A percentile compares a stretch with the other conserved stretches of the same genome.
Conservation (phyloP, 2,888 invertebrate genomes). For the Phasia obesa region DNA sequence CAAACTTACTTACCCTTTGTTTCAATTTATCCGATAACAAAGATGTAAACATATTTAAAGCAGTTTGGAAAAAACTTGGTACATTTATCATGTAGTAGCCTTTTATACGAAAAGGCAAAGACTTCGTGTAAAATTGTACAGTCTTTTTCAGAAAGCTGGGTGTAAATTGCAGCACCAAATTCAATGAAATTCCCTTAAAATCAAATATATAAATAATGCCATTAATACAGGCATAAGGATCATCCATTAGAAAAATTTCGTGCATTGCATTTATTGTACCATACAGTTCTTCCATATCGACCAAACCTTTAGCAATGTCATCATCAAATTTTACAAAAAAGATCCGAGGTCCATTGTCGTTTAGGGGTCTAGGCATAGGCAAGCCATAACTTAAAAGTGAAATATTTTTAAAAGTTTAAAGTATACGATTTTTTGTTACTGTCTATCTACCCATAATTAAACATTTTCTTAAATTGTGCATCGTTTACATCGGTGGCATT, state of each 20-base stretch:
- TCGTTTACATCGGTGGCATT: constrained; percentile 75
- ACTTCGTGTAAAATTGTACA: constrained; percentile 84
- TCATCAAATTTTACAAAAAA: constrained; percentile 83
- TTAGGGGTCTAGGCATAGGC: constrained; percentile 78
- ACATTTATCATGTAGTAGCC: constrained; percentile 85
- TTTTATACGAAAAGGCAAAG: constrained; percentile 85
- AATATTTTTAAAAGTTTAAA: too few relatives aligned
- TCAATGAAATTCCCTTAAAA: constrained; percentile 83
- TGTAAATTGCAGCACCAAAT: constrained; percentile 84
- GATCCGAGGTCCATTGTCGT: constrained; percentile 83
- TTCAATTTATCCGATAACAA: constrained; percentile 85
- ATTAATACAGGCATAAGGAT: constrained; percentile 84
- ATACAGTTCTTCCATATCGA: constrained; percentile 82
- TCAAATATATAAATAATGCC: constrained; percentile 84
- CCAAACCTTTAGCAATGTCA: constrained; percentile 84
- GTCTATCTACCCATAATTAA: constrained; percentile 75
- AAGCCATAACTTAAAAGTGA: constrained; percentile 75
- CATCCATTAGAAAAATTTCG: constrained; percentile 85
- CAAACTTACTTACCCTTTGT: constrained; percentile 83
- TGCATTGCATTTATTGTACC: constrained; percentile 84
- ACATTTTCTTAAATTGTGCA: constrained; percentile 73
- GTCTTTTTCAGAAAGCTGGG: constrained; percentile 85
- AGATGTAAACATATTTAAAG: constrained; percentile 84
- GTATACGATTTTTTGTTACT: too few relatives aligned
- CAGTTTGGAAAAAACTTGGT: constrained; percentile 83